Conservation (phyloP, 2,113 vertebrate species). For the Eudyptes chrysolophus region DNA sequence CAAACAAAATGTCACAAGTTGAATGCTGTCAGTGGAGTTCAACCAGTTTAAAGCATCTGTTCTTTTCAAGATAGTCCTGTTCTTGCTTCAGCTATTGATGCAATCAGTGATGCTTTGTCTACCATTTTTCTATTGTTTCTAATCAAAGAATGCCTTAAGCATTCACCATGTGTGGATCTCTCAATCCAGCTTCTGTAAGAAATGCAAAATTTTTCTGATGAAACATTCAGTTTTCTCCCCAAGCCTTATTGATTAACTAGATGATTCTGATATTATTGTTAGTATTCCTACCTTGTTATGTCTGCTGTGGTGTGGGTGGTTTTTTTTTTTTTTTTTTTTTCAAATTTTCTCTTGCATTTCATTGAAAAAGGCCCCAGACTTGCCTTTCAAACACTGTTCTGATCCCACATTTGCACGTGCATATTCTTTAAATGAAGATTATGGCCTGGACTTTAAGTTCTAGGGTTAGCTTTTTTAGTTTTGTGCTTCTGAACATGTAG, state of each 20-base stretch:
- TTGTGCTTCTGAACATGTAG: background rate
- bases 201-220: background rate
- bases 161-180: background rate
- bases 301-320: background rate
- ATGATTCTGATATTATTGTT: background rate
- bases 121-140: background rate
- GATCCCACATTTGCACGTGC: background rate
- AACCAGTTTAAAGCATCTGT: background rate
- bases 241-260: background rate
- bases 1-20: background rate
- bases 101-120: background rate
- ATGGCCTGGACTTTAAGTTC: background rate
- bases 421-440: background rate
- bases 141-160: background rate
- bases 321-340: too few species aligned
- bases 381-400: background rate
- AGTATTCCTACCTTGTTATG: background rate
- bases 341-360: background rate
- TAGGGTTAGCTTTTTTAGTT: background rate
- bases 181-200: background rate
- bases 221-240: background rate
- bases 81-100: background rate
- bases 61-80: background rate
- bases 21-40: background rate
- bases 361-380: background rate